A percentile compares a stretch with the other conserved stretches of the same genome.
Evolutionary conservation across 2,888 invertebrate species (phyloP).

Genomic region (Eugnorisma glareosa): DNA sequence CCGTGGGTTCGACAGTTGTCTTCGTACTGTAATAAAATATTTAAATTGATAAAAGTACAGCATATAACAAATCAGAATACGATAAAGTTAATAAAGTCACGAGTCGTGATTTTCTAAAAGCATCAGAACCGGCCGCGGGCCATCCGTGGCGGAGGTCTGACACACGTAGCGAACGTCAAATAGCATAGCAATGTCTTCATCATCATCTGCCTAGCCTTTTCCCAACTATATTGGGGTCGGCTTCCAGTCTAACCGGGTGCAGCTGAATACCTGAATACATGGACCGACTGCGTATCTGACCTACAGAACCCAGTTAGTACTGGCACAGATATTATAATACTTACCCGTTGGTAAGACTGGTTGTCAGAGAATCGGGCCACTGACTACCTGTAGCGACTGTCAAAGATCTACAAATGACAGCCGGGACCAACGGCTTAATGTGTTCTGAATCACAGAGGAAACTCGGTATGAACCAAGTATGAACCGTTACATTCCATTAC

Average conservation of each 20-base stretch:
- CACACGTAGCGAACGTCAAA: neutral
- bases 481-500: neutral
- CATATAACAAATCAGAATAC: neutral
- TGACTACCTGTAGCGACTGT: neutral
- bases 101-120: neutral
- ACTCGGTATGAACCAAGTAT: neutral
- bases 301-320: neutral
- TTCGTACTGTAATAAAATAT: slow-evolving; percentile 52
- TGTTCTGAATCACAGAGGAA: neutral
- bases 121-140: too few relatives aligned
- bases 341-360: neutral
- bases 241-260: too few relatives aligned
- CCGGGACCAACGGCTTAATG: neutral
- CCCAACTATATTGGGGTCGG: neutral
- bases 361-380: neutral
- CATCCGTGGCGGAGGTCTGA: neutral
- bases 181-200: neutral
- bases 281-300: neutral
- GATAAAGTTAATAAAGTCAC: neutral
- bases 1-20: slow-evolving; percentile 69
- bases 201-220: neutral
- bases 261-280: neutral
- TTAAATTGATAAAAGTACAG: neutral
- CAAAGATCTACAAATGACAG: neutral
- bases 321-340: neutral